A percentile compares a stretch with the other conserved stretches of the same genome.
Conservation (phyloP, 2,888 invertebrate genomes). For the Lasioglossum pauxillum region DNA sequence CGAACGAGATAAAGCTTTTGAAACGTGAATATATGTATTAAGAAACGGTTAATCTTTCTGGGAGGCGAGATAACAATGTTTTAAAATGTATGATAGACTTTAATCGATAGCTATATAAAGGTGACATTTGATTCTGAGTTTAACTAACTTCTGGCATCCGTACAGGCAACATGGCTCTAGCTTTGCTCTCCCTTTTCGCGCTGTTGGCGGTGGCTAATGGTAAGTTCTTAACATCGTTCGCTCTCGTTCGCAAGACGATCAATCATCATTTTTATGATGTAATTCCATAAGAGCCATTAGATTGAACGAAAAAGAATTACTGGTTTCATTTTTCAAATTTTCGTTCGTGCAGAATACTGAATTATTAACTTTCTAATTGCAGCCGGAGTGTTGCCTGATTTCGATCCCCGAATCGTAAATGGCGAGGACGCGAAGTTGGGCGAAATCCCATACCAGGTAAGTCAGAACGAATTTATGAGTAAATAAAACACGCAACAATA, state of each 20-base stretch:
- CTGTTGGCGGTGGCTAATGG: constrained; percentile 14
- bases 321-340: background rate
- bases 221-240: background rate
- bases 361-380: background rate
- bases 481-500: background rate
- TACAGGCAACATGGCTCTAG: constrained; percentile 1
- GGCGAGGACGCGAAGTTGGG: constrained; percentile 70
- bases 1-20: background rate
- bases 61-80: background rate
- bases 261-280: too few species aligned
- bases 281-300: background rate
- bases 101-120: constrained; percentile 26
- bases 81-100: background rate
- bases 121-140: background rate
- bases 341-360: background rate
- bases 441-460: constrained; percentile 77
- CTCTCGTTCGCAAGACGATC: too few species aligned
- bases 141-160: background rate
- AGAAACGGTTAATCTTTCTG: background rate
- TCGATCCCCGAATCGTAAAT: constrained; percentile 64
- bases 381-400: constrained; percentile 21
- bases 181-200: background rate
- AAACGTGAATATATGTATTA: background rate
- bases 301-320: background rate
- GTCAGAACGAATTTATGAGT: background rate